phyloP scores from a whole-genome alignment of 2,113 vertebrate genomes.

The Ciconia maguari region DNA sequence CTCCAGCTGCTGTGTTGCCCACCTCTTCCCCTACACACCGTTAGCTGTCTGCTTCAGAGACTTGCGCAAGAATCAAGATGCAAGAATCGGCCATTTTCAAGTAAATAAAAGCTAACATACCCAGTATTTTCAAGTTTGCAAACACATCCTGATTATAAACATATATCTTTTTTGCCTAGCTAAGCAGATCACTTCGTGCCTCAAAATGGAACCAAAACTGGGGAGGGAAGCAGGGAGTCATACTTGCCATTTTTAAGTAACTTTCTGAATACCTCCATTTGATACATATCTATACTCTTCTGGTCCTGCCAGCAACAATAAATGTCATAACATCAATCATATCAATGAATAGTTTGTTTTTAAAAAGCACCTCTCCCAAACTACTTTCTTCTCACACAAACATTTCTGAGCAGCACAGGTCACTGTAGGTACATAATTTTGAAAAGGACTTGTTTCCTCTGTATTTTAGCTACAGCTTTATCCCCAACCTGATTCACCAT shows the following conservation, averaged over 20 bases:
- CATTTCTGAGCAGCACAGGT: not conserved
- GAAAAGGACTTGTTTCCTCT: not conserved
- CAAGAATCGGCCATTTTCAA: not conserved
- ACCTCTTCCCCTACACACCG: not conserved
- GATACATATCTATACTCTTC: not conserved
- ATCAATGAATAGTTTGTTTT: not conserved
- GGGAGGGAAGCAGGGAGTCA: not conserved
- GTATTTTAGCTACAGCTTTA: not conserved
- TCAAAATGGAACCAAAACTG: not conserved
- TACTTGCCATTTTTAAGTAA: not conserved
- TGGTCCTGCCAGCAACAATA: not conserved
- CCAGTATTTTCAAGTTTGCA: not conserved
- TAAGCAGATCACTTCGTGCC: not conserved
- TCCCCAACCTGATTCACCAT: not conserved
- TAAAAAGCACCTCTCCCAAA: not conserved
- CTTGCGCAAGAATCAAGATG: not conserved
- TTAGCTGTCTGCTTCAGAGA: not conserved
- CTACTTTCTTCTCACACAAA: not conserved
- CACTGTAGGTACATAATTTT: not conserved
- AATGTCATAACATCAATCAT: not conserved
- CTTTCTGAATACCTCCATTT: not conserved
- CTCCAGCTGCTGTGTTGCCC: accelerated
- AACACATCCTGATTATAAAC: not conserved
- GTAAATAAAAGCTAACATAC: not conserved
- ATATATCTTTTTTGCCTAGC: not conserved